These are phyloP conservation scores for Fukomys damarensis DNA, from an alignment of 2,113 vertebrate species.

Conservation along the genomic window DNA sequence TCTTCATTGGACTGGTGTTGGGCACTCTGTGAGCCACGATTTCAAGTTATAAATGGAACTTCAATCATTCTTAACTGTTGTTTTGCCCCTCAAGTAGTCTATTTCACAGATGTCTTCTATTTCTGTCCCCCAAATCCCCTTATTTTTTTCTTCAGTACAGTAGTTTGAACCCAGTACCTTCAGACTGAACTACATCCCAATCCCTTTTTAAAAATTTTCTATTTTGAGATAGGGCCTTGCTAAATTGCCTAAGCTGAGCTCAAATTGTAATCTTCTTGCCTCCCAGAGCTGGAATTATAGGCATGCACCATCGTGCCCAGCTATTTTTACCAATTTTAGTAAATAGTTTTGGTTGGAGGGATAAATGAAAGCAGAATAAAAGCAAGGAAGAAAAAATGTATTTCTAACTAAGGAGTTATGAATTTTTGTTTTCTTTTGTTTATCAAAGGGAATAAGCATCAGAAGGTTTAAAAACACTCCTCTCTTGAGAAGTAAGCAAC, in stretches of 20 bases:
- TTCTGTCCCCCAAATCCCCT: background rate
- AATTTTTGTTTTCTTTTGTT: background rate
- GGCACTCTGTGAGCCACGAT: background rate
- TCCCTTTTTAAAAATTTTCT: background rate
- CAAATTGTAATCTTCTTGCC: background rate
- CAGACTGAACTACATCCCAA: background rate
- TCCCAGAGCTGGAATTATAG: background rate
- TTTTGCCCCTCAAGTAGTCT: background rate
- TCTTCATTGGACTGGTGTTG: too few relatives aligned
- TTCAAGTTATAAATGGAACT: background rate
- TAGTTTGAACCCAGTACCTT: background rate
- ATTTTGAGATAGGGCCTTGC: background rate
- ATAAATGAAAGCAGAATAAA: slow-evolving; percentile 2
- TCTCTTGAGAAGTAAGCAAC: background rate
- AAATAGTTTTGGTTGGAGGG: background rate
- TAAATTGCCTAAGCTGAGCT: background rate
- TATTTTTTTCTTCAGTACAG: background rate
- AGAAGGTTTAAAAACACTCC: background rate
- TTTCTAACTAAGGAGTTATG: background rate
- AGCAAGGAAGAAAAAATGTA: background rate
- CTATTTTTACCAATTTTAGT: background rate
- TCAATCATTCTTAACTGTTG: background rate
- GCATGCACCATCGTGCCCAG: background rate
- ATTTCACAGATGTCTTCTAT: background rate
- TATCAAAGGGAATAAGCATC: background rate